Conservation (phyloP, 2,797 vertebrate species). For the Peromyscus nudipes region DNA sequence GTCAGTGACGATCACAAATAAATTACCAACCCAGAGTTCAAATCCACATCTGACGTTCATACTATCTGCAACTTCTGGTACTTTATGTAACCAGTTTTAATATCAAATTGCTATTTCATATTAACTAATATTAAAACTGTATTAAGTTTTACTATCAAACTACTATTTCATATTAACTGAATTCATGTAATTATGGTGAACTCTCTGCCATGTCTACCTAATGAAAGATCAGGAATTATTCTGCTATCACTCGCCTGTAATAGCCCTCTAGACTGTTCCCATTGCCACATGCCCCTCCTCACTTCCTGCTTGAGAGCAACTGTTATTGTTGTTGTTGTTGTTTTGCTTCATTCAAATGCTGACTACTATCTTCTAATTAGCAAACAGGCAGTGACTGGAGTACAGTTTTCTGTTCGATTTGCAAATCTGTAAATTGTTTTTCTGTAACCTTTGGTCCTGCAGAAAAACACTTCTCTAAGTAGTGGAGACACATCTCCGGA, state of each 20-base stretch:
- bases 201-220: background rate
- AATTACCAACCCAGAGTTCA: constrained; percentile 22
- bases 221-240: background rate
- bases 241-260: background rate
- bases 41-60: constrained; percentile 1
- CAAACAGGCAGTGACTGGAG: constrained; percentile 2
- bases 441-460: background rate
- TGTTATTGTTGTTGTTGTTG: background rate
- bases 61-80: constrained; percentile 16
- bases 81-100: constrained; percentile 49
- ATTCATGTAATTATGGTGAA: background rate
- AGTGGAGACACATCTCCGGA: background rate
- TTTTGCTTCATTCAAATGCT: constrained; percentile 39
- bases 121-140: background rate
- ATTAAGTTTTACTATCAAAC: constrained; percentile 47
- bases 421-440: background rate
- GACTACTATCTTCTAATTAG: constrained; percentile 31
- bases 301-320: constrained; percentile 24
- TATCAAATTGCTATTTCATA: constrained; percentile 38
- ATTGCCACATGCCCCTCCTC: background rate
- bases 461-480: background rate
- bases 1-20: background rate
- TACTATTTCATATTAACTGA: constrained; percentile 41
- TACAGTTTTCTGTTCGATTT: constrained; percentile 34
- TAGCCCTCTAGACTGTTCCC: background rate